These are phyloP conservation scores for Neolamprologus sp. DNA, from an alignment of 2,113 vertebrate species.

Conservation along the genomic window DNA sequence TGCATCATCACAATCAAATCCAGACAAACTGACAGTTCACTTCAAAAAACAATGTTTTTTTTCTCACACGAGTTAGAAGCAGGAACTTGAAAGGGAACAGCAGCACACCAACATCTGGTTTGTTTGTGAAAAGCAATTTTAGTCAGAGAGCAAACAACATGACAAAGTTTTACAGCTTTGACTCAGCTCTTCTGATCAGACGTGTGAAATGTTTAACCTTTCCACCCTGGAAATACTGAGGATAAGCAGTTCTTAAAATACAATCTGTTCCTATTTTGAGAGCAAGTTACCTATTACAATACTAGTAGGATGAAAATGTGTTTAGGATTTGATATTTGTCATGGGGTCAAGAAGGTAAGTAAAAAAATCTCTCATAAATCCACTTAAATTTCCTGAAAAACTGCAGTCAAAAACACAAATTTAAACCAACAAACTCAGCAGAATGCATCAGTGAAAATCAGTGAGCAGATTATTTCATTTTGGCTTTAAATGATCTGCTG, in stretches of 20 bases:
- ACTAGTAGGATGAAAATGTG: background rate
- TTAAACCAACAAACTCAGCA: background rate
- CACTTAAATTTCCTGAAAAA: background rate
- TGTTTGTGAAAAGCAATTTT: background rate
- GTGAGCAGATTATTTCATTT: background rate
- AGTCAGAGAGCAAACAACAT: background rate
- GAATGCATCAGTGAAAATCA: background rate
- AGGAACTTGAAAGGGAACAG: background rate
- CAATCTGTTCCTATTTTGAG: background rate
- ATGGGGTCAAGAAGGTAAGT: background rate
- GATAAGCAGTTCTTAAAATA: background rate
- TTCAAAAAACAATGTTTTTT: too few relatives aligned
- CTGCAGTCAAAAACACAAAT: background rate
- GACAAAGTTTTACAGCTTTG: background rate
- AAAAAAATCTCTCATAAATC: background rate
- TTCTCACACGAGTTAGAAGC: too few relatives aligned
- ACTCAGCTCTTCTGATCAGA: background rate
- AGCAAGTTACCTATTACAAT: background rate
- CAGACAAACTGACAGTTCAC: too few relatives aligned
- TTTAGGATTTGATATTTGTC: background rate
- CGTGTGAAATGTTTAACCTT: background rate
- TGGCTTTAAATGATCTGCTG: background rate
- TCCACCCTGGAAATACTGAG: background rate
- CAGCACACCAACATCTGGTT: background rate
- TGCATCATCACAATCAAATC: too few relatives aligned